Conservation (phyloP, 1,140 invertebrate species). For the Trichonephila clavata region DNA sequence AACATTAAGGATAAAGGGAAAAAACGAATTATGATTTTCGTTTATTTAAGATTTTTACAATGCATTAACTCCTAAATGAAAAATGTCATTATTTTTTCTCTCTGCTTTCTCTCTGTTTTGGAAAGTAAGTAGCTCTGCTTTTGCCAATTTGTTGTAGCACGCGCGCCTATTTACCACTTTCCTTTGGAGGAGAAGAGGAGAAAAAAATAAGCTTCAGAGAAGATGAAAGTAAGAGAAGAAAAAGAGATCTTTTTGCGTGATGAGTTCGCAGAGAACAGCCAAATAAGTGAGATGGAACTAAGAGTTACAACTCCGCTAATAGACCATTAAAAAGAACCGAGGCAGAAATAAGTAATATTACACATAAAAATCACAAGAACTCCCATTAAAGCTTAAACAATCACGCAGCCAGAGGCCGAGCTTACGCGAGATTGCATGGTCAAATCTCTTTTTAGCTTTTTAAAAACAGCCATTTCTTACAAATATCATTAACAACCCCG, state of each 20-base stretch:
- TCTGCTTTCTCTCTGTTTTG: background rate
- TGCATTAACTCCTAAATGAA: background rate
- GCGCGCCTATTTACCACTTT: constrained; percentile 51
- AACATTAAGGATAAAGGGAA: background rate
- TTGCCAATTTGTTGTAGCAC: constrained; percentile 16
- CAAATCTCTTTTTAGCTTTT: constrained; percentile 69
- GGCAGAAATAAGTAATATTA: constrained; percentile 2
- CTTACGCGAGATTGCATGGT: constrained; percentile 51
- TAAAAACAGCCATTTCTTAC: constrained; percentile 54
- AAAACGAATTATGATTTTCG: background rate
- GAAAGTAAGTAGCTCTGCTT: background rate
- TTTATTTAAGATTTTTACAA: background rate
- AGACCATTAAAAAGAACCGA: constrained; percentile 55
- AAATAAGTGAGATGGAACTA: constrained; percentile 34
- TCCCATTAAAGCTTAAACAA: constrained; percentile 67
- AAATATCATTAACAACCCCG: constrained; percentile 65
- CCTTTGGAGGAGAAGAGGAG: background rate
- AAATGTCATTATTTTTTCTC: constrained; percentile 4
- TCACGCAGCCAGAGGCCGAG: constrained; percentile 31
- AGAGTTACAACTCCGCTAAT: constrained; percentile 52
- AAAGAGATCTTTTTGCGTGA: constrained; percentile 8
- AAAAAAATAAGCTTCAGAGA: background rate
- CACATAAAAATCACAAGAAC: constrained; percentile 70
- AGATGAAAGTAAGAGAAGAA: background rate
- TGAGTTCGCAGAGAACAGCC: background rate